phyloP scores from a whole-genome alignment of 2,888 invertebrate genomes.

The Bembecia ichneumoniformis region DNA sequence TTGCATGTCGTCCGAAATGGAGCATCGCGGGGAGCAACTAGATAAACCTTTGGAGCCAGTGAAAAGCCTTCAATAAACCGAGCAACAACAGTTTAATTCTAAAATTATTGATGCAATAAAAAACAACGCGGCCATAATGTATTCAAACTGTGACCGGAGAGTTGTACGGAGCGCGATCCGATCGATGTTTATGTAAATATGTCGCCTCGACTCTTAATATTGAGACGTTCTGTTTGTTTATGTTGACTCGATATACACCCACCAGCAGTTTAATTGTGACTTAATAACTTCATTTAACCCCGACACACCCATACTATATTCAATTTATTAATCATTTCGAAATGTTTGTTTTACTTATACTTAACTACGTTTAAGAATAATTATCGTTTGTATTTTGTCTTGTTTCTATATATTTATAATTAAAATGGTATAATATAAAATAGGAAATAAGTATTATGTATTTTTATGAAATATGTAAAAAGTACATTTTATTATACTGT shows the following conservation, averaged over 20 bases:
- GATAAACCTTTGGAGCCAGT: conserved; percentile 12
- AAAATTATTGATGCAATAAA: conserved; percentile 61
- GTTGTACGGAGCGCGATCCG: conserved; percentile 44
- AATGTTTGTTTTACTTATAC: too few species aligned
- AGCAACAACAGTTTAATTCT: conserved; percentile 46
- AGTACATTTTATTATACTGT: too few species aligned
- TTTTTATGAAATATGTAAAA: too few species aligned
- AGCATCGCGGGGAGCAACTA: conserved; percentile 25
- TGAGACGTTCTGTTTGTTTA: conserved; percentile 56
- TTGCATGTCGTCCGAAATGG: conserved; percentile 1
- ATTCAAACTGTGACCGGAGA: conserved; percentile 50
- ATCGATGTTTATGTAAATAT: conserved; percentile 63
- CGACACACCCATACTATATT: too few species aligned
- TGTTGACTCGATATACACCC: conserved; percentile 32
- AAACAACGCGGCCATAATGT: conserved; percentile 50
- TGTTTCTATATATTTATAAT: too few species aligned
- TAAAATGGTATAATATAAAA: too few species aligned
- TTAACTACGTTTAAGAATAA: too few species aligned
- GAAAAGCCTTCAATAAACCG: conserved; percentile 24
- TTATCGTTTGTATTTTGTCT: too few species aligned
- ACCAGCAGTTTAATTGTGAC: conserved; percentile 17
- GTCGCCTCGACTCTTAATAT: conserved; percentile 35
- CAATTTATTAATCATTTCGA: too few species aligned
- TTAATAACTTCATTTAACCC: background rate
- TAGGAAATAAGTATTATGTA: too few species aligned